Percentiles rank a stretch among this genome's conserved stretches.
Conservation (phyloP, 2,113 vertebrate species). For the Eonycteris spelaea region DNA sequence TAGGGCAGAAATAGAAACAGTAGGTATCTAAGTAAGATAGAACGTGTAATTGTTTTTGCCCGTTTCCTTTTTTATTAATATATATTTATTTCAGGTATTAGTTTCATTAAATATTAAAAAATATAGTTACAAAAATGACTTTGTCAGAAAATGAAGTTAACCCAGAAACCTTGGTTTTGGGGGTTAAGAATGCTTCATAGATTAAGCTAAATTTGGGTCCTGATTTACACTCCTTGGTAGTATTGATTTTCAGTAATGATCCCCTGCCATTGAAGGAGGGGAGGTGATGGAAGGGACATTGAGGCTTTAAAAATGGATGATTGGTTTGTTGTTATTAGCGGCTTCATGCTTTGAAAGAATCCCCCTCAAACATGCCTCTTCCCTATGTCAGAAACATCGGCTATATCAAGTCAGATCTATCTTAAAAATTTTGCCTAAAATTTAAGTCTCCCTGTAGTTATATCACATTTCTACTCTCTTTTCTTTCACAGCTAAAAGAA, state of each 20-base stretch:
- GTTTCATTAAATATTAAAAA: slow-evolving; percentile 24
- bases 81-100: not conserved
- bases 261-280: not conserved
- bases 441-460: not conserved
- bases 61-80: not conserved
- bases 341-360: not conserved
- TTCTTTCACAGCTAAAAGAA: not conserved
- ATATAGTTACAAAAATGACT: slow-evolving; percentile 14
- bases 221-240: not conserved
- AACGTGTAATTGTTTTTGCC: not conserved
- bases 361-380: not conserved
- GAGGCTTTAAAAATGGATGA: not conserved
- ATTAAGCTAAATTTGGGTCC: not conserved
- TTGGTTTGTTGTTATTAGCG: not conserved
- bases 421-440: not conserved
- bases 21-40: not conserved
- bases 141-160: slow-evolving; percentile 19
- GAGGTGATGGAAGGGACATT: not conserved
- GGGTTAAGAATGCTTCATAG: not conserved
- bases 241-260: slow-evolving; percentile 19
- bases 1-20: not conserved
- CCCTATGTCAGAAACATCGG: too few relatives aligned
- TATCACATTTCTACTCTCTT: not conserved
- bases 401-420: not conserved
- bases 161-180: not conserved